A percentile compares a stretch with the other conserved stretches of the same genome.
Conservation (phyloP, 2,113 vertebrate genomes). For the Nipponia nippon region DNA sequence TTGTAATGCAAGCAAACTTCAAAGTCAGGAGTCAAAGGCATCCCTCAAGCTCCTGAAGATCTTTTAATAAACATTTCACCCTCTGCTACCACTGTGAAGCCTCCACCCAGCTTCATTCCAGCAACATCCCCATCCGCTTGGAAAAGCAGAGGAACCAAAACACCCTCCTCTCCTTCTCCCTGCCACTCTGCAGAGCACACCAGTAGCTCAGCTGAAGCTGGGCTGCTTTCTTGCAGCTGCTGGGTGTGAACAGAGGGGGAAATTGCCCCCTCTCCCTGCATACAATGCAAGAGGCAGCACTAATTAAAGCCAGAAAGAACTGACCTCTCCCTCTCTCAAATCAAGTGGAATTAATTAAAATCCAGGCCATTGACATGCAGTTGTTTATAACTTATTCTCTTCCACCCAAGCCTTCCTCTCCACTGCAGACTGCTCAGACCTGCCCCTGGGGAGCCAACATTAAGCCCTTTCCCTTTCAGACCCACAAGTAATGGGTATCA, state of each 20-base stretch:
- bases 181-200: background rate
- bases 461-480: background rate
- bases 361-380: background rate
- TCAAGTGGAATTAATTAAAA: conserved; percentile 44
- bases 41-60: background rate
- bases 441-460: background rate
- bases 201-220: background rate
- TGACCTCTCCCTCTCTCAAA: background rate
- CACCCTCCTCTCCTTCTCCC: background rate
- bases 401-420: background rate
- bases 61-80: conserved; percentile 1
- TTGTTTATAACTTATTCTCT: background rate
- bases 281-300: background rate
- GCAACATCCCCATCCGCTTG: background rate
- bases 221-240: background rate
- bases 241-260: background rate
- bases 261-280: background rate
- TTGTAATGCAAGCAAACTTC: conserved; percentile 7
- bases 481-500: background rate
- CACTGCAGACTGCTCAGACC: background rate
- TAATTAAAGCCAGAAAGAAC: conserved; percentile 42
- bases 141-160: background rate
- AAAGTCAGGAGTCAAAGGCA: background rate
- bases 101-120: background rate
- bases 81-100: background rate